phyloP scores from a whole-genome alignment of 2,113 vertebrate genomes.

The Lycaon pictus region DNA sequence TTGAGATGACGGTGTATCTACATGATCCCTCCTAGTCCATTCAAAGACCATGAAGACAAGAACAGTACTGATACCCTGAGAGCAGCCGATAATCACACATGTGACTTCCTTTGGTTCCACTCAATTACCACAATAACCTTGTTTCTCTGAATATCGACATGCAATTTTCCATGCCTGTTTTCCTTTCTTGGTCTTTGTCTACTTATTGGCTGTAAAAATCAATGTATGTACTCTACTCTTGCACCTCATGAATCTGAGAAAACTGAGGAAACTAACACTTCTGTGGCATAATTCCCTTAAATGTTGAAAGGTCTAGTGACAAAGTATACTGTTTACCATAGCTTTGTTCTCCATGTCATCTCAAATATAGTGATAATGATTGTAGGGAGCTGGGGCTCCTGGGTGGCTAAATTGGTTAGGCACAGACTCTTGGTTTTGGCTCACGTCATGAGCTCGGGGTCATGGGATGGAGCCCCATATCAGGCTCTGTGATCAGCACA shows the following conservation, averaged over 20 bases:
- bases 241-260: conserved; percentile 75
- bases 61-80: not conserved
- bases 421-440: not conserved
- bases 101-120: conserved; percentile 69
- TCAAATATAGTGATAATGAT: not conserved
- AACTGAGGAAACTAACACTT: conserved; percentile 59
- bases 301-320: not conserved
- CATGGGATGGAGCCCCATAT: not conserved
- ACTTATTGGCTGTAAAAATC: conserved; percentile 82
- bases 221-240: conserved; percentile 68
- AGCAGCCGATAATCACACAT: conserved; percentile 31
- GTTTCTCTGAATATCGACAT: conserved; percentile 72
- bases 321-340: not conserved
- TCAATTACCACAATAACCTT: conserved; percentile 76
- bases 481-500: not conserved
- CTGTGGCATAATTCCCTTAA: not conserved
- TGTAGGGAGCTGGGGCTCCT: not conserved
- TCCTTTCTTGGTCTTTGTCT: conserved; percentile 74
- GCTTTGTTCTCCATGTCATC: not conserved
- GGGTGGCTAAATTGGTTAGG: not conserved
- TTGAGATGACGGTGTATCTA: not conserved
- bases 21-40: not conserved
- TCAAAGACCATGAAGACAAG: not conserved
- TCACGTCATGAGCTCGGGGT: not conserved
- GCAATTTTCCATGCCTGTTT: conserved; percentile 77